A percentile compares a stretch with the other conserved stretches of the same genome.
phyloP scores from a whole-genome alignment of 2,888 invertebrate genomes.

The Nymphalis c-album region DNA sequence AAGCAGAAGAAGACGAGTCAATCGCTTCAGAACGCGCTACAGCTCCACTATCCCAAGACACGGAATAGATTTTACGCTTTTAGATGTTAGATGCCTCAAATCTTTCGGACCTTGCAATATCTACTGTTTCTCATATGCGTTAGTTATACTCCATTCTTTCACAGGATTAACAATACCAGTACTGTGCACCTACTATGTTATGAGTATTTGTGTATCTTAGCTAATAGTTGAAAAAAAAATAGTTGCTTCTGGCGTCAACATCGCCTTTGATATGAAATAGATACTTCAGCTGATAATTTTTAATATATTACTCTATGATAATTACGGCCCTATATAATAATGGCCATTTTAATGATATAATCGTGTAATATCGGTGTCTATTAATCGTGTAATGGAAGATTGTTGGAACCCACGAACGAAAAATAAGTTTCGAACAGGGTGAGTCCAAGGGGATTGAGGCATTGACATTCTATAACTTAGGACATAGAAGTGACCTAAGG shows the following conservation, averaged over 20 bases:
- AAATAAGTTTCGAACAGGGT: neutral
- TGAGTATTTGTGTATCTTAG: neutral
- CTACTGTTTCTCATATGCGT: neutral
- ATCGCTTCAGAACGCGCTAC: constrained; percentile 42
- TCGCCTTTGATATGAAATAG: neutral
- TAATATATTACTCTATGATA: neutral
- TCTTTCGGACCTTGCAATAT: constrained; percentile 12
- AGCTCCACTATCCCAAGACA: constrained; percentile 32
- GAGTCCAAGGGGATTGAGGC: constrained; percentile 15
- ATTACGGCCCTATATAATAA: constrained; percentile 1
- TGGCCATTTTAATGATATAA: neutral
- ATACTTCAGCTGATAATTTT: neutral
- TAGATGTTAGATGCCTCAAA: constrained; percentile 28
- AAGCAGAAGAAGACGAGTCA: constrained; percentile 53
- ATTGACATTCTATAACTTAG: constrained; percentile 18
- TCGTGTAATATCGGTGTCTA: constrained; percentile 8
- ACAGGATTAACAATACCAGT: neutral
- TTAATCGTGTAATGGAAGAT: constrained; percentile 4
- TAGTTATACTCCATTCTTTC: neutral
- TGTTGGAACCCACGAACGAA: constrained; percentile 2
- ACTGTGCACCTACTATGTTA: neutral
- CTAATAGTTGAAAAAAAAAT: neutral
- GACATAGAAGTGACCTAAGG: constrained; percentile 13
- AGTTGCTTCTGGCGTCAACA: neutral
- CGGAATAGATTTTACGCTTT: constrained; percentile 20